Percentiles rank a stretch among this genome's conserved stretches.
Conservation (phyloP, 2,797 vertebrate genomes). For the Siniperca obscura region DNA sequence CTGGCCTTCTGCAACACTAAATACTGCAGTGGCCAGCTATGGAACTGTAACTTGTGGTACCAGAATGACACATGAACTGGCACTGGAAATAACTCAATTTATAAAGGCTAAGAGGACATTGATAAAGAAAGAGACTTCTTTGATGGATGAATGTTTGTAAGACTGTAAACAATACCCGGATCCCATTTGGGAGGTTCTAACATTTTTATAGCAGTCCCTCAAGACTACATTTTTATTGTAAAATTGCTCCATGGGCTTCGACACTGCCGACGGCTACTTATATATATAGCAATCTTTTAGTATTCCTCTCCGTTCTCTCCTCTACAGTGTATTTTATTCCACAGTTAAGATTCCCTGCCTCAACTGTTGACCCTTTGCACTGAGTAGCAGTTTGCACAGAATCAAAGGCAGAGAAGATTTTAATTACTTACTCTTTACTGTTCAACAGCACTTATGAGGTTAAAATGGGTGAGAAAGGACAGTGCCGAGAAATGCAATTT, state of each 20-base stretch:
- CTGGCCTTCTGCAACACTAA: neutral
- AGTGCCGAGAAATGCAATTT: conserved; percentile 58
- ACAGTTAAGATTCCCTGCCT: conserved; percentile 71
- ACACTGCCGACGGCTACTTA: neutral
- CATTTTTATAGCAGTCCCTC: neutral
- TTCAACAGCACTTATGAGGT: conserved; percentile 57
- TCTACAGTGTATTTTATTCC: conserved; percentile 43
- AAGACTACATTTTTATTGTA: conserved; percentile 5
- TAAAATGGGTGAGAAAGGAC: conserved; percentile 36
- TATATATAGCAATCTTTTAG: conserved; percentile 15
- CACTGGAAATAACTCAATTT: conserved; percentile 6
- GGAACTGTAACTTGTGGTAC: neutral
- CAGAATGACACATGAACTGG: neutral
- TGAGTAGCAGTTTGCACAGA: conserved; percentile 58
- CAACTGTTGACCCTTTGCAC: conserved; percentile 67
- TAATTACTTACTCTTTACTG: conserved; percentile 65
- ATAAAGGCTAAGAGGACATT: neutral
- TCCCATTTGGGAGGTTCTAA: neutral
- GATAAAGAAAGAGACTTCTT: neutral
- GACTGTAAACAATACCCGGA: neutral
- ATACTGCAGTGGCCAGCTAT: neutral
- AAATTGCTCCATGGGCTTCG: neutral
- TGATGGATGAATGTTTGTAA: neutral
- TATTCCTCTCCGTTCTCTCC: conserved; percentile 12
- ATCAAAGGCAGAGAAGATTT: conserved; percentile 73